Evolutionary conservation across 2,113 vertebrate genomes (phyloP).

Genomic region (Sphaerodactylus townsendi): DNA sequence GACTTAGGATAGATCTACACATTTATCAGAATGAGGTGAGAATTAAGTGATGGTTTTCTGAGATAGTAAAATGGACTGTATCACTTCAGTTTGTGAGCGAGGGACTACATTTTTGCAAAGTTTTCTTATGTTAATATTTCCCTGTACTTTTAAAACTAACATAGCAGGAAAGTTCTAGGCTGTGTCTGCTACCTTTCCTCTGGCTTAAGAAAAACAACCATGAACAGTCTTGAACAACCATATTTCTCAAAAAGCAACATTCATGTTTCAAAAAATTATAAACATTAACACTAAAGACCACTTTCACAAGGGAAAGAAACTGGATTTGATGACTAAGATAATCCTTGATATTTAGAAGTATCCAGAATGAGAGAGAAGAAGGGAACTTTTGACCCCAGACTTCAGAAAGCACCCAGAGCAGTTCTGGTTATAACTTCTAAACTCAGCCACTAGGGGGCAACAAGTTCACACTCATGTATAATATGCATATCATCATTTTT

Average conservation of each 20-base stretch:
- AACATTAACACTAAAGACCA: neutral
- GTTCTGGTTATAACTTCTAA: neutral
- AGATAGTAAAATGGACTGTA: too few species aligned
- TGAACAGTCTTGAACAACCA: neutral
- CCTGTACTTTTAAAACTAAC: too few species aligned
- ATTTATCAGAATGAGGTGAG: too few species aligned
- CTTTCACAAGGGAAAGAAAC: neutral
- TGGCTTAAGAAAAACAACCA: neutral
- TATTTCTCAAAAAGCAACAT: neutral
- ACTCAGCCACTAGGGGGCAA: conserved; percentile 12
- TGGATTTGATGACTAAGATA: neutral
- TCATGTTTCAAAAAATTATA: neutral
- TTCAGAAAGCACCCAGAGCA: neutral
- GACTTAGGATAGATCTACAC: too few species aligned
- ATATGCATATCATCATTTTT: neutral
- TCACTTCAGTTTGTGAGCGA: too few species aligned
- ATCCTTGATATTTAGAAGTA: neutral
- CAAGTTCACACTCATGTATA: neutral
- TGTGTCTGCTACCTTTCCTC: neutral
- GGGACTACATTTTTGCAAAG: too few species aligned
- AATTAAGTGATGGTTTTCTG: too few species aligned
- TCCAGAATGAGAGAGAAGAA: neutral
- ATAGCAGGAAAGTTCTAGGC: too few species aligned
- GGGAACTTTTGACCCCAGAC: neutral
- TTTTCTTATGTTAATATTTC: too few species aligned